A percentile compares a stretch with the other conserved stretches of the same genome.
phyloP scores from a whole-genome alignment of 2,113 vertebrate species.

The Dasyurus viverrinus region DNA sequence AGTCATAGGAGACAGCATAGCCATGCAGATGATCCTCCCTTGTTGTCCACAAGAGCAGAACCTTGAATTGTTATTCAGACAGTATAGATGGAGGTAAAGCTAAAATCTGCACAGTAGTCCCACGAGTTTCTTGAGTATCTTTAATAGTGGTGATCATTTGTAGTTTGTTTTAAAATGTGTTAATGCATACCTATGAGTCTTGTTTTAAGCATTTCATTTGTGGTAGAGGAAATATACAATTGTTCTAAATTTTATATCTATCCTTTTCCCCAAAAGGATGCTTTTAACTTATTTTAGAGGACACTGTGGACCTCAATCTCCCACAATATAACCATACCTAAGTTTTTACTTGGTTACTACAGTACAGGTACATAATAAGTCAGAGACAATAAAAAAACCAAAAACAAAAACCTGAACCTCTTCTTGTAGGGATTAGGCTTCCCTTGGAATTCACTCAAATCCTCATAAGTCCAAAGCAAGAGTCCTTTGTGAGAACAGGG shows the following conservation, averaged over 20 bases:
- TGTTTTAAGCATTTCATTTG: not conserved
- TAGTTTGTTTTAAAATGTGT: not conserved
- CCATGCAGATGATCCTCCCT: not conserved
- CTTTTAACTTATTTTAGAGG: not conserved
- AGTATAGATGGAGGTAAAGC: not conserved
- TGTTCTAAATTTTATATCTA: not conserved
- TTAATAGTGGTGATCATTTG: not conserved
- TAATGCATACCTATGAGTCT: not conserved
- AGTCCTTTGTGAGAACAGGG: not conserved
- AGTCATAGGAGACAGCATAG: not conserved
- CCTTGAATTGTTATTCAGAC: not conserved
- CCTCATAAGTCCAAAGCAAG: not conserved
- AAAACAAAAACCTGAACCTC: not conserved
- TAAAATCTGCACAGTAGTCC: not conserved
- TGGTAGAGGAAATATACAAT: not conserved
- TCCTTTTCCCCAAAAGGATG: not conserved
- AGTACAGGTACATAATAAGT: not conserved
- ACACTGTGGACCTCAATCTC: not conserved
- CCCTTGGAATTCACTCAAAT: not conserved
- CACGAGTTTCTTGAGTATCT: not conserved
- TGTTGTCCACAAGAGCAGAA: not conserved
- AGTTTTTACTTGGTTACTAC: not conserved
- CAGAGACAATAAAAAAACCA: not conserved
- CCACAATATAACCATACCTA: not conserved
- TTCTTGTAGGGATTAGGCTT: not conserved